Percentiles rank a stretch among this genome's conserved stretches.
These are phyloP conservation scores for Atta cephalotes DNA, from an alignment of 1,140 invertebrate genomes.

Conservation along the genomic window DNA sequence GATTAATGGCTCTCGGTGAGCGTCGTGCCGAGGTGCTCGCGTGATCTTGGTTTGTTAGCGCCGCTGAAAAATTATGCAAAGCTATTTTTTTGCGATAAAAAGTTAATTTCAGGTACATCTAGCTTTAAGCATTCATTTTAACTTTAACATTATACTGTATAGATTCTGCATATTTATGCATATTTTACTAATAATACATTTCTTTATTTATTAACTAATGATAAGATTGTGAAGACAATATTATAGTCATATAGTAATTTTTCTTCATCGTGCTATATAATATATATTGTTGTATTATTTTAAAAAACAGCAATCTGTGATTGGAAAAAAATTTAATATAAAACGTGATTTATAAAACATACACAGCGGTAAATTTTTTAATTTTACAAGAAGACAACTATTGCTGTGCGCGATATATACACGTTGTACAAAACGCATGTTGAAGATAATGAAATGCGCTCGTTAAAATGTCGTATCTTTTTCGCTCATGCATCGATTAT, in stretches of 20 bases:
- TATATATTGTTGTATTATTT: background rate
- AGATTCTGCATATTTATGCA: background rate
- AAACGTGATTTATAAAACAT: background rate
- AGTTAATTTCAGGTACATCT: background rate
- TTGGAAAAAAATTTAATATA: background rate
- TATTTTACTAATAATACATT: background rate
- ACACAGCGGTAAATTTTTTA: background rate
- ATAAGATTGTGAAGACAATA: background rate
- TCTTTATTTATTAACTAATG: background rate
- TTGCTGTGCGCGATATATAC: background rate
- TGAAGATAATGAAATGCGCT: conserved; percentile 37
- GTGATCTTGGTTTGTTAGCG: conserved; percentile 11
- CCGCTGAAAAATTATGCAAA: background rate
- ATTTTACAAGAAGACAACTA: background rate
- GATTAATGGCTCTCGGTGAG: conserved; percentile 28
- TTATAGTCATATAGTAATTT: background rate
- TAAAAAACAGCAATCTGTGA: background rate
- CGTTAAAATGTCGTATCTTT: conserved; percentile 28
- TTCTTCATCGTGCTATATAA: background rate
- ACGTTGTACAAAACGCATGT: background rate
- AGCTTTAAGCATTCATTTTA: background rate
- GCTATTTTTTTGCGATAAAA: background rate
- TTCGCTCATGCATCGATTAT: conserved; percentile 41
- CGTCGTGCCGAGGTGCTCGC: background rate
- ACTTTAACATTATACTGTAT: background rate